These are phyloP conservation scores for Alauda arvensis DNA, from an alignment of 2,797 vertebrate species.

Conservation along the genomic window DNA sequence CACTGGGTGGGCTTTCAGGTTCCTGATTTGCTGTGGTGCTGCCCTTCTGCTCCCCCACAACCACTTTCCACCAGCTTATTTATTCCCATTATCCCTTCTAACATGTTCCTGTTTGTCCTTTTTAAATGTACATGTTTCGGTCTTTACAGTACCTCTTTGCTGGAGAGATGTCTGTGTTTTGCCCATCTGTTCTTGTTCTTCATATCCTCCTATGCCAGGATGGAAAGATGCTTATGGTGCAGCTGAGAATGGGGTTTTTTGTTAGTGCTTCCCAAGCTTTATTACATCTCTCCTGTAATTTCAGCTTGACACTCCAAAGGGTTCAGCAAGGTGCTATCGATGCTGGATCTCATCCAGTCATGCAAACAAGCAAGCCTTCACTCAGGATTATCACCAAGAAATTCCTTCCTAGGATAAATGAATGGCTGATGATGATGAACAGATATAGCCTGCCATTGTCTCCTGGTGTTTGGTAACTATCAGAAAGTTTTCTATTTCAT, in stretches of 20 bases:
- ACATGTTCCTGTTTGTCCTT: neutral
- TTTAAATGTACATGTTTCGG: neutral
- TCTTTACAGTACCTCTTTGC: neutral
- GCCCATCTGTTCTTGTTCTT: neutral
- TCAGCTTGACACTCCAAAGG: slow-evolving; percentile 38
- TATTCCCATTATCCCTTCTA: neutral
- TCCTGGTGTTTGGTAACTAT: slow-evolving; percentile 46
- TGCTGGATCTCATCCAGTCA: slow-evolving; percentile 49
- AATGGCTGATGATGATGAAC: slow-evolving; percentile 26
- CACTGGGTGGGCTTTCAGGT: neutral
- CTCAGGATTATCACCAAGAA: slow-evolving; percentile 58
- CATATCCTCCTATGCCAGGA: neutral
- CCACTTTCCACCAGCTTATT: neutral
- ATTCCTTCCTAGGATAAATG: slow-evolving; percentile 45
- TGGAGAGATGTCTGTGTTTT: neutral
- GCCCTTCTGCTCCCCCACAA: neutral
- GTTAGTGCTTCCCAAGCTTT: neutral
- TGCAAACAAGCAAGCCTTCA: slow-evolving; percentile 42
- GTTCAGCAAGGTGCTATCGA: slow-evolving; percentile 32
- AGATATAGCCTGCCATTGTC: slow-evolving; percentile 51
- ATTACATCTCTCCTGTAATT: neutral
- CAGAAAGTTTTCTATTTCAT: slow-evolving; percentile 56
- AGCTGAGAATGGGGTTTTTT: neutral
- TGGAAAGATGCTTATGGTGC: neutral
- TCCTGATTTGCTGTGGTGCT: neutral